Evolutionary conservation across 2,888 invertebrate genomes (phyloP).

Genomic region (Pollenia amentaria): DNA sequence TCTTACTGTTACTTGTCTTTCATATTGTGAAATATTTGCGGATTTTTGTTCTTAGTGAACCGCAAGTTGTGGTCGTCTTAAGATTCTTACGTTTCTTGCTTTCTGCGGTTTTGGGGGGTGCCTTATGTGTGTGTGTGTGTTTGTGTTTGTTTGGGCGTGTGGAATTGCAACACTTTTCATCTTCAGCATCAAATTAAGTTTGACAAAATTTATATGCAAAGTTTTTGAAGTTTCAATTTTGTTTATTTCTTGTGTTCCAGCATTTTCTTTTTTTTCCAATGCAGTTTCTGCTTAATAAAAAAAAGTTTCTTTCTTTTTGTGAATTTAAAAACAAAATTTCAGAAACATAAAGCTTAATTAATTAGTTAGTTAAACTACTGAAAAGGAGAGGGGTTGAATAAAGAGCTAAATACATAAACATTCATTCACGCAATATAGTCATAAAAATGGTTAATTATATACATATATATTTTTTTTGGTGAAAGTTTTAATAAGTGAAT

Average conservation of each 20-base stretch:
- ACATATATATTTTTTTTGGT: background rate
- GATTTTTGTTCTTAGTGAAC: slow-evolving; percentile 49
- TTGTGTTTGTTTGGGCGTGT: background rate
- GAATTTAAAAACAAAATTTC: slow-evolving; percentile 40
- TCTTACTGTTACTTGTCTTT: slow-evolving; percentile 30
- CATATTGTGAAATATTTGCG: slow-evolving; percentile 19
- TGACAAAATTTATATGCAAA: slow-evolving; percentile 73
- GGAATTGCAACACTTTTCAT: slow-evolving; percentile 59
- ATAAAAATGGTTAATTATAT: slow-evolving; percentile 43
- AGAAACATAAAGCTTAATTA: slow-evolving; percentile 68
- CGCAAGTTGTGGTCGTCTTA: slow-evolving; percentile 65
- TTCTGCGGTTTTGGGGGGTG: background rate
- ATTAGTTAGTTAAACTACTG: slow-evolving; percentile 58
- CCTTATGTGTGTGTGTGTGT: background rate
- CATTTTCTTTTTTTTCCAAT: slow-evolving; percentile 35
- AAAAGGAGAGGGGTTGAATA: background rate
- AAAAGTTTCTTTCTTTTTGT: slow-evolving; percentile 1
- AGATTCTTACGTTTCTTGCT: slow-evolving; percentile 27
- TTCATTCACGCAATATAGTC: slow-evolving; percentile 30
- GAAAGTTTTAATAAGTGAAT: slow-evolving; percentile 44
- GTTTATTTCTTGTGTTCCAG: slow-evolving; percentile 60
- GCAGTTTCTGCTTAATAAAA: slow-evolving; percentile 52
- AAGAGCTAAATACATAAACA: slow-evolving; percentile 18
- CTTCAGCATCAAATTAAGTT: slow-evolving; percentile 74
- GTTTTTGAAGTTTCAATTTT: slow-evolving; percentile 67